Evolutionary conservation across 2,888 invertebrate species (phyloP).

Genomic region (Tinea pellionella): DNA sequence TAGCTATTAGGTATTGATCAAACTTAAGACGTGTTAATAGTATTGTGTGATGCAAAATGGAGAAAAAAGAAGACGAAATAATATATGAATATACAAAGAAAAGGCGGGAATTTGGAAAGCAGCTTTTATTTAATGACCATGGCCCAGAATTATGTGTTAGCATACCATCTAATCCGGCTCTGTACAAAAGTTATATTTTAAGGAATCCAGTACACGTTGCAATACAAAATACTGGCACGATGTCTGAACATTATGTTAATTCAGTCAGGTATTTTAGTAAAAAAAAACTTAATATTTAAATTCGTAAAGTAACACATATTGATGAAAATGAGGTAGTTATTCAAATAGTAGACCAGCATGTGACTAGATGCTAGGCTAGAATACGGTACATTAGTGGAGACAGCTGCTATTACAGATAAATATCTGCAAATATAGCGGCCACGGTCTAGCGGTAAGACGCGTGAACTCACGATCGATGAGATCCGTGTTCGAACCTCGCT

Average conservation of each 20-base stretch:
- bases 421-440: too few species aligned
- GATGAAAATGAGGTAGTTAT: too few species aligned
- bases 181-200: conserved; percentile 64
- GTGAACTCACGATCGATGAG: too few species aligned
- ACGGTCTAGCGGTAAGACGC: too few species aligned
- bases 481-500: too few species aligned
- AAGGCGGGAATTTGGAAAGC: conserved; percentile 77
- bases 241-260: conserved; percentile 75
- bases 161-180: conserved; percentile 71
- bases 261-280: conserved; percentile 50
- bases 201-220: conserved; percentile 73
- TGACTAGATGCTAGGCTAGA: too few species aligned
- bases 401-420: too few species aligned
- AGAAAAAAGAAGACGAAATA: conserved; percentile 41
- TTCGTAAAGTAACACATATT: not conserved
- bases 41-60: not conserved
- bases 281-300: not conserved
- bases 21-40: too few species aligned
- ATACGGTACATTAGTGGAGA: too few species aligned
- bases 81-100: conserved; percentile 74
- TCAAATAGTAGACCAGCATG: too few species aligned
- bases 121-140: conserved; percentile 76
- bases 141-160: conserved; percentile 74
- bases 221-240: conserved; percentile 71
- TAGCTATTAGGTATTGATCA: too few species aligned